These are phyloP conservation scores for Candoia aspera DNA, from an alignment of 2,113 vertebrate species.

Conservation along the genomic window DNA sequence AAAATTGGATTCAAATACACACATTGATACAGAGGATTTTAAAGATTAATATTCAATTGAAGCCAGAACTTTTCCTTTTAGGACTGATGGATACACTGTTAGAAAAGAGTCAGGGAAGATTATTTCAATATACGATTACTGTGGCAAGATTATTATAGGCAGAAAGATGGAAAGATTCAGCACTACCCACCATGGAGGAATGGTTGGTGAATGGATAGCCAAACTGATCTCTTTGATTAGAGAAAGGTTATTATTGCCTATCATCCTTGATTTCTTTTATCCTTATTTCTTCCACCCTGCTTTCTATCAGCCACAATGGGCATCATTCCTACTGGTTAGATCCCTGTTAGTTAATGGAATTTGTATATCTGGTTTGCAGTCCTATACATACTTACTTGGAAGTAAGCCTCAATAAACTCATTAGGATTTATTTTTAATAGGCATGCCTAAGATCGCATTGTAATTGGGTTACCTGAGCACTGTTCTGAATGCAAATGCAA, in stretches of 20 bases:
- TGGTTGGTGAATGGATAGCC: neutral
- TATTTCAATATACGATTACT: neutral
- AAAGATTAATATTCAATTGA: neutral
- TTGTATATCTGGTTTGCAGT: neutral
- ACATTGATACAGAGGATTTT: neutral
- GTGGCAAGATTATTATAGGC: neutral
- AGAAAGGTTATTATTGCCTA: neutral
- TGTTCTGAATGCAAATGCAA: neutral
- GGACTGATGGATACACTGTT: neutral
- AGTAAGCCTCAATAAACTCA: neutral
- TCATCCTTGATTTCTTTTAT: neutral
- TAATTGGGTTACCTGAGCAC: neutral
- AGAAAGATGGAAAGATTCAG: neutral
- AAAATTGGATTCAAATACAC: neutral
- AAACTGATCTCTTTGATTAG: neutral
- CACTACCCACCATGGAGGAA: neutral
- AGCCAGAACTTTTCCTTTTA: neutral
- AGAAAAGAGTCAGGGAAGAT: neutral
- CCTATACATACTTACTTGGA: neutral
- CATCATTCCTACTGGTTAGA: neutral
- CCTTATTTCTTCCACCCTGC: neutral
- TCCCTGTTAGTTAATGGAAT: neutral
- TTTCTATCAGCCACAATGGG: neutral
- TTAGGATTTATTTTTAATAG: neutral
- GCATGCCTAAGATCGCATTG: neutral